Conservation (phyloP, 2,888 invertebrate genomes). For the Eristalis intricaria region DNA sequence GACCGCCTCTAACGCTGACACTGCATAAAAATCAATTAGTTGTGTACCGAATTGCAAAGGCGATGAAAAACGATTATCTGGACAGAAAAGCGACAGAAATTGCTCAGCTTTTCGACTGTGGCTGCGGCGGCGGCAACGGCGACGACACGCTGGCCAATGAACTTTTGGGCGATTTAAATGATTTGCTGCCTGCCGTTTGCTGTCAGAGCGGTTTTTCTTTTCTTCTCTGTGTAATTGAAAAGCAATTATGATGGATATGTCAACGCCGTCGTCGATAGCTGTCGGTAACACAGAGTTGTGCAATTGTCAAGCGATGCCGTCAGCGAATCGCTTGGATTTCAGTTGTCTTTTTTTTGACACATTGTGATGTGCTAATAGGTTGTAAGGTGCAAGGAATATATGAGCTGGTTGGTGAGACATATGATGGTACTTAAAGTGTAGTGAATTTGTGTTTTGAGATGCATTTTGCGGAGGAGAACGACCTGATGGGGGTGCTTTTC, state of each 20-base stretch:
- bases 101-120: constrained; percentile 25
- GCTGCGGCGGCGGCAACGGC: background rate
- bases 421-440: no score
- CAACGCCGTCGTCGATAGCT: background rate
- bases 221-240: constrained; percentile 17
- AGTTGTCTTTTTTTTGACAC: background rate
- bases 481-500: no score
- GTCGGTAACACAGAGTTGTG: background rate
- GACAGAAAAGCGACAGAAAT: constrained; percentile 39
- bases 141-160: constrained; percentile 35
- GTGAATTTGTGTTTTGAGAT: no score
- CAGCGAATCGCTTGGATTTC: background rate
- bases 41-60: constrained; percentile 42
- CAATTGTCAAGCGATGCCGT: background rate
- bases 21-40: constrained; percentile 57
- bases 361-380: background rate
- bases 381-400: background rate
- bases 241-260: constrained; percentile 2
- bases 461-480: no score
- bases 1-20: constrained; percentile 34
- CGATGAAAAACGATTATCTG: constrained; percentile 58
- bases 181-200: constrained; percentile 28
- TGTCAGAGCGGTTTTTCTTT: constrained; percentile 11
- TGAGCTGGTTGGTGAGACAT: background rate
- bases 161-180: constrained; percentile 35